Evolutionary conservation across 92 coral and sea anemone genomes (phyloP).

Genomic region (Metridium senile): DNA sequence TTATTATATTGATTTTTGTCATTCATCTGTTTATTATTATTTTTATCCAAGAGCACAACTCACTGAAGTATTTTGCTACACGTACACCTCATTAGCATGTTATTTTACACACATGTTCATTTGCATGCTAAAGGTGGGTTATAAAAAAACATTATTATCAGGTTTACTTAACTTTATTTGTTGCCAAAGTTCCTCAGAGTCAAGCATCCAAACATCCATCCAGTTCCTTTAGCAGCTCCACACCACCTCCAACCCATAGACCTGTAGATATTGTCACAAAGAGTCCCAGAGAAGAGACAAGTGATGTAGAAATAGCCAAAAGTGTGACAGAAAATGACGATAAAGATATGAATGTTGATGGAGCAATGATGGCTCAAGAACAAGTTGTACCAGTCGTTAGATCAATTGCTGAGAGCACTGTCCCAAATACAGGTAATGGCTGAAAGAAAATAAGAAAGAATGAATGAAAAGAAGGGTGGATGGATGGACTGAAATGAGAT

Average conservation of each 20-base stretch:
- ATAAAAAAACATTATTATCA: too few relatives aligned
- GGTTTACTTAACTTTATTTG: slow-evolving; percentile 1
- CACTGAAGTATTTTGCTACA: too few relatives aligned
- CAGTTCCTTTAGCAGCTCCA: not conserved
- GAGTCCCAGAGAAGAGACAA: slow-evolving; percentile 2
- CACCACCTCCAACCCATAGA: not conserved
- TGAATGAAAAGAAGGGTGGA: too few relatives aligned
- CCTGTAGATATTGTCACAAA: not conserved
- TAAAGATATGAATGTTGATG: not conserved
- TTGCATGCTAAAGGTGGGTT: too few relatives aligned
- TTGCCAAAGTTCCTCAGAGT: not conserved
- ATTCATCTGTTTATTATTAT: too few relatives aligned
- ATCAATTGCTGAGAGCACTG: not conserved
- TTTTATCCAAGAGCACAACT: too few relatives aligned
- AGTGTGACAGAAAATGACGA: slow-evolving; percentile 21
- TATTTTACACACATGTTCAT: too few relatives aligned
- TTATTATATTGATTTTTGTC: too few relatives aligned
- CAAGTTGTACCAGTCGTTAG: not conserved
- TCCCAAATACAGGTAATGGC: not conserved
- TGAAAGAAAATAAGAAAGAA: too few relatives aligned
- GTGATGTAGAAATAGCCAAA: slow-evolving; percentile 29
- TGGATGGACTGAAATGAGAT: too few relatives aligned
- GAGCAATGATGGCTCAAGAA: not conserved
- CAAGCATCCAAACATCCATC: slow-evolving; percentile 1
- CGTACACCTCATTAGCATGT: too few relatives aligned